These are phyloP conservation scores for Diachasmimorpha longicaudata DNA, from an alignment of 1,140 invertebrate species.

Conservation along the genomic window DNA sequence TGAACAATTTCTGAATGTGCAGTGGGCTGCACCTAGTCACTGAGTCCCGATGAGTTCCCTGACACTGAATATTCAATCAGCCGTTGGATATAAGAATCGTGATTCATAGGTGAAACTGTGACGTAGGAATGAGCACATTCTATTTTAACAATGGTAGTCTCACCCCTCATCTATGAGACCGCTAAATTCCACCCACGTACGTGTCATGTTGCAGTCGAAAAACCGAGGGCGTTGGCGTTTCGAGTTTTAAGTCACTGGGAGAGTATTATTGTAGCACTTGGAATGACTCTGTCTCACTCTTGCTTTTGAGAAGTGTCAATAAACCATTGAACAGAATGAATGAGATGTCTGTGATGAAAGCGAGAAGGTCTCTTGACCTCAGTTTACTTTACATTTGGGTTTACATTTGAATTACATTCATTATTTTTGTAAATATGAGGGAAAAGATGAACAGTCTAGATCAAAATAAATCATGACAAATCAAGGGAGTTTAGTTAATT, in stretches of 20 bases:
- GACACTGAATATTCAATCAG: constrained; percentile 5
- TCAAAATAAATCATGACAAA: no score
- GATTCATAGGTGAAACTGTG: constrained; percentile 11
- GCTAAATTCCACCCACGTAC: constrained; percentile 8
- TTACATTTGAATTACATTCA: neutral
- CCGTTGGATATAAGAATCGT: neutral
- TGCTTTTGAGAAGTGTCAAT: neutral
- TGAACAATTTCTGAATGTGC: neutral
- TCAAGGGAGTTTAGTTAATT: no score
- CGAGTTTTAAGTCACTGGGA: neutral
- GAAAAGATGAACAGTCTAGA: neutral
- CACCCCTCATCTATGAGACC: constrained; percentile 9
- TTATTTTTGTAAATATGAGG: neutral
- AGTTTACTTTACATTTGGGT: neutral
- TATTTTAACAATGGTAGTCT: constrained; percentile 21
- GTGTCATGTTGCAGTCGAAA: neutral
- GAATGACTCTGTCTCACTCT: neutral
- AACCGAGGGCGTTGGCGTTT: neutral
- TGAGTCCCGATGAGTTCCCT: neutral
- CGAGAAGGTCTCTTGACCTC: neutral
- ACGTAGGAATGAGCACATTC: constrained; percentile 15
- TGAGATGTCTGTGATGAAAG: neutral
- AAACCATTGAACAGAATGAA: neutral
- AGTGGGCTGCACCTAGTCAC: neutral
- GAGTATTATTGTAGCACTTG: neutral